Conservation (phyloP, 2,888 invertebrate species). For the Agapostemon virescens region DNA sequence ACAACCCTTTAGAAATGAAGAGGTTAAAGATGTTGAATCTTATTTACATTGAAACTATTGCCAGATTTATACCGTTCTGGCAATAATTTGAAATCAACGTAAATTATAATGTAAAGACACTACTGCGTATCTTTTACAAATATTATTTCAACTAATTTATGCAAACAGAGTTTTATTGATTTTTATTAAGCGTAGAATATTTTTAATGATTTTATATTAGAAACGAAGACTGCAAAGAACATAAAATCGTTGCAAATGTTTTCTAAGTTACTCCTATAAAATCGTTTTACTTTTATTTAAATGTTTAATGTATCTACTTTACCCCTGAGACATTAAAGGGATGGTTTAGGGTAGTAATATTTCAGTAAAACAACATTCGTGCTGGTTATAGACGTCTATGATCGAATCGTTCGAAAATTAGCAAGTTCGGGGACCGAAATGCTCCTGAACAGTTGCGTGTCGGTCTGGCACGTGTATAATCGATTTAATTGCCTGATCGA, state of each 20-base stretch:
- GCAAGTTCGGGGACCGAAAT: conserved; percentile 14
- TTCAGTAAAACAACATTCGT: neutral
- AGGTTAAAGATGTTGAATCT: no score
- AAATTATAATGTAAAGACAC: no score
- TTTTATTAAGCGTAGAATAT: neutral
- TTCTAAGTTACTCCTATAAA: neutral
- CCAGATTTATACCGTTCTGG: no score
- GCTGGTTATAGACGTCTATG: neutral
- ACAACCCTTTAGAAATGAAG: no score
- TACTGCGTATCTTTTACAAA: no score
- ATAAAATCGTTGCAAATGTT: neutral
- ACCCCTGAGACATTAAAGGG: neutral
- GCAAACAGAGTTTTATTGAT: no score
- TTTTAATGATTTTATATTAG: neutral
- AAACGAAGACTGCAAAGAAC: neutral
- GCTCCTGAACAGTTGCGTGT: conserved; percentile 39
- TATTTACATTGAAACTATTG: no score
- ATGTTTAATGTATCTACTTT: neutral
- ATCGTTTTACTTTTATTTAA: neutral
- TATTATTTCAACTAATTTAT: no score
- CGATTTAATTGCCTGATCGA: conserved; percentile 56
- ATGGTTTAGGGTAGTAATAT: neutral
- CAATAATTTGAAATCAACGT: no score
- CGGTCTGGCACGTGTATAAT: conserved; percentile 32
- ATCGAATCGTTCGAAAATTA: conserved; percentile 20